phyloP scores from a whole-genome alignment of 1,140 invertebrate genomes.

The Drosophila nigromelanica region DNA sequence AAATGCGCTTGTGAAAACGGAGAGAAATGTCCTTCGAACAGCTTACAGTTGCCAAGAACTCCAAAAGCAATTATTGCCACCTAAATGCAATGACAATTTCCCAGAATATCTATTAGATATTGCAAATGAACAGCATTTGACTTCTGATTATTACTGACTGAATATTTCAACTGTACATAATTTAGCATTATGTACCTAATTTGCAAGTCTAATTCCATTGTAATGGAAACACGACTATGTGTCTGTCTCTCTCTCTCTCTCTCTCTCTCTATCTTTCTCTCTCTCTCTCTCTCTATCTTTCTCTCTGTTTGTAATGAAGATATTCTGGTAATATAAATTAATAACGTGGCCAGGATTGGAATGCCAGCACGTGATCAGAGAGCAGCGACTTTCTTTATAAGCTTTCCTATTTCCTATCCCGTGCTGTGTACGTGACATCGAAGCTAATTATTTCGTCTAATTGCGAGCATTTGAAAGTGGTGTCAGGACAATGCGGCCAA shows the following conservation, averaged over 20 bases:
- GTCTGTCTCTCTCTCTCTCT: background rate
- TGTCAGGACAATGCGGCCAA: background rate
- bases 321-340: conserved; percentile 39
- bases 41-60: too few species aligned
- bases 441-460: conserved; percentile 32
- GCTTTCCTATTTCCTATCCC: background rate
- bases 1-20: too few species aligned
- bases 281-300: background rate
- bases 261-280: background rate
- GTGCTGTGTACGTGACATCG: conserved; percentile 25
- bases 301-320: background rate
- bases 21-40: too few species aligned
- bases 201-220: background rate
- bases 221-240: background rate
- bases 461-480: background rate
- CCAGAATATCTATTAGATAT: too few species aligned
- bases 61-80: too few species aligned
- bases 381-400: background rate
- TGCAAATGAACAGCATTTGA: too few species aligned
- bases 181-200: background rate
- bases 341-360: background rate
- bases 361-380: background rate
- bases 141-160: too few species aligned
- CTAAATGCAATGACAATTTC: too few species aligned
- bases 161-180: too few species aligned